phyloP scores from a whole-genome alignment of 2,888 invertebrate species.

The Endomychus coccineus region DNA sequence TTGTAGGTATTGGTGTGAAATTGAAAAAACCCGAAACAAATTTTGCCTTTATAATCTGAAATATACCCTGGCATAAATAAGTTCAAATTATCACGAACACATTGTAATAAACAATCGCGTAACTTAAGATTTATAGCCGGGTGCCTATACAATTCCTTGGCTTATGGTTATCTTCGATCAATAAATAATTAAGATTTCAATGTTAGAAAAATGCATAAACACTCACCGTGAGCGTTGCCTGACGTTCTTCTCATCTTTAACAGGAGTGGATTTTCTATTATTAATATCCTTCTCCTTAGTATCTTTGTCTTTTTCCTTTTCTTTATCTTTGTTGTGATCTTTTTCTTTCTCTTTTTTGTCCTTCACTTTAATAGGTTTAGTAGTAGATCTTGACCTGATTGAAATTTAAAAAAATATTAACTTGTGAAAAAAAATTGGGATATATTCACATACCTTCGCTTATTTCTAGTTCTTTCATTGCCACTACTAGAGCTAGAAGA shows the following conservation, averaged over 20 bases:
- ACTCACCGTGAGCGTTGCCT: slow-evolving; percentile 41
- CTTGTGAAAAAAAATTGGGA: too few species aligned
- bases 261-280: slow-evolving; percentile 21
- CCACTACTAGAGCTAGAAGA: slow-evolving; percentile 61
- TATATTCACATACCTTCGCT: slow-evolving; percentile 60
- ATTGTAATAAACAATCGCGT: too few species aligned
- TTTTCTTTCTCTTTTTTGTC: slow-evolving; percentile 41
- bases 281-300: slow-evolving; percentile 40
- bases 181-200: neutral
- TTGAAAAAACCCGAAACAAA: too few species aligned
- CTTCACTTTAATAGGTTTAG: slow-evolving; percentile 37
- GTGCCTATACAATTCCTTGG: too few species aligned
- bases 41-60: too few species aligned
- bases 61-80: too few species aligned
- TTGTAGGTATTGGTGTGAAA: too few species aligned
- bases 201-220: neutral
- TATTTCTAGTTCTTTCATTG: slow-evolving; percentile 55
- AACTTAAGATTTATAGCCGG: too few species aligned
- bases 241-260: slow-evolving; percentile 30
- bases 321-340: slow-evolving; percentile 32
- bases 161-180: slow-evolving; percentile 7
- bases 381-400: slow-evolving; percentile 11
- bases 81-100: too few species aligned
- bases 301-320: slow-evolving; percentile 36
- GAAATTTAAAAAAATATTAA: slow-evolving; percentile 3